Conservation (phyloP, 2,888 invertebrate species). For the Cistogaster globosa region DNA sequence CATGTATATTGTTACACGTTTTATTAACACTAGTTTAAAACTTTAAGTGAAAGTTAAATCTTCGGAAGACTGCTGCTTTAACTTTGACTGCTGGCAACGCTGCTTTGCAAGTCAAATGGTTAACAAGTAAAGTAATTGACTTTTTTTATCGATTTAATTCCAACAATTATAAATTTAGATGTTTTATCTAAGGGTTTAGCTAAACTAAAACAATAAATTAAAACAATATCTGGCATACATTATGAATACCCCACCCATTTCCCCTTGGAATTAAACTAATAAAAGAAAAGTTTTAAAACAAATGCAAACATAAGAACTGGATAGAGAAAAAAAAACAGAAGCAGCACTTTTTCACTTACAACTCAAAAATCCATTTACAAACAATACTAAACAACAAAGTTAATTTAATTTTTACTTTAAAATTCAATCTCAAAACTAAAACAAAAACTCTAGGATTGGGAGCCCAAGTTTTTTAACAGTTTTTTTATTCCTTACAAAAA, state of each 20-base stretch:
- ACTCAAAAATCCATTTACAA: constrained; percentile 70
- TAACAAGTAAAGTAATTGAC: no score
- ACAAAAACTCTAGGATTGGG: constrained; percentile 76
- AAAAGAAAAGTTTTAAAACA: constrained; percentile 38
- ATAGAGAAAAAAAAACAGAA: constrained; percentile 7
- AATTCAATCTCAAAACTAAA: constrained; percentile 80
- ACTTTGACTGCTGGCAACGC: no score
- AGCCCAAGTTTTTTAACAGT: constrained; percentile 47
- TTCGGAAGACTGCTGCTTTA: no score
- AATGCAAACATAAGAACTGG: constrained; percentile 17
- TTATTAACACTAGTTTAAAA: no score
- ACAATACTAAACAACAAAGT: constrained; percentile 73
- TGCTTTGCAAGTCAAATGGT: no score
- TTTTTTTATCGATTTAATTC: background rate
- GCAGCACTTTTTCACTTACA: constrained; percentile 53
- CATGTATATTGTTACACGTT: no score
- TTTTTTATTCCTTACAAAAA: constrained; percentile 1
- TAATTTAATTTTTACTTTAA: constrained; percentile 79
- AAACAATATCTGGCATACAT: background rate
- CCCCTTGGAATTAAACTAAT: constrained; percentile 30
- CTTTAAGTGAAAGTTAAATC: no score
- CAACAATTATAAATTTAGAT: background rate
- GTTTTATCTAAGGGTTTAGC: constrained; percentile 28
- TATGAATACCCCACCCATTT: constrained; percentile 14
- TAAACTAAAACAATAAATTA: constrained; percentile 16